phyloP scores from a whole-genome alignment of 37 sponge, comb jelly and placozoan species.

The Spongilla lacustris region DNA sequence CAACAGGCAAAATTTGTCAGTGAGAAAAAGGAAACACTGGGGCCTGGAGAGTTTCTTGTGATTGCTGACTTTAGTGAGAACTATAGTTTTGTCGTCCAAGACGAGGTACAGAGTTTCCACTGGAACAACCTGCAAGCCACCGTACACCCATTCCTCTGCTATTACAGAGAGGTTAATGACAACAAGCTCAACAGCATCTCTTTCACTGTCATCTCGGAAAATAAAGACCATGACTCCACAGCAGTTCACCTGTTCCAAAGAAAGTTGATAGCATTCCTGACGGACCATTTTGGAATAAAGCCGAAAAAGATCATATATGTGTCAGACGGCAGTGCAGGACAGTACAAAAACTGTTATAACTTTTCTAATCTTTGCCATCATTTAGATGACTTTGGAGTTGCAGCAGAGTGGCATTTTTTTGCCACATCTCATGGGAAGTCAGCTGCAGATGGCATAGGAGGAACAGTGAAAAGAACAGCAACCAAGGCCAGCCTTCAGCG shows the following conservation, averaged over 20 bases:
- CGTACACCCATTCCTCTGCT: constrained; percentile 60
- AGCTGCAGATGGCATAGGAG: constrained; percentile 66
- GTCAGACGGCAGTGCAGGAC: constrained; percentile 52
- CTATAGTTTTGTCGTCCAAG: constrained; percentile 64
- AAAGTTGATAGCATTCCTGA: constrained; percentile 44
- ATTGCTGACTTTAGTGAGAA: constrained; percentile 55
- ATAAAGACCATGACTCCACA: constrained; percentile 46
- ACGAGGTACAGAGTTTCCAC: constrained; percentile 61
- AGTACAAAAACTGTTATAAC: constrained; percentile 15
- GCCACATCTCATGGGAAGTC: constrained; percentile 53
- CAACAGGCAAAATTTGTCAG: constrained; percentile 39
- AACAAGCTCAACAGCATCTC: constrained; percentile 34
- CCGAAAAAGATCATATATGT: constrained; percentile 36
- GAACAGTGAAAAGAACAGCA: constrained; percentile 64
- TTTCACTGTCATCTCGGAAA: constrained; percentile 47
- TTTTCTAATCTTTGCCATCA: constrained; percentile 17
- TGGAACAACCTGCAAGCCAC: constrained; percentile 73
- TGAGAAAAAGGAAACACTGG: constrained; percentile 21
- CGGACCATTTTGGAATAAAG: neutral
- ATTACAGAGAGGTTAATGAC: neutral
- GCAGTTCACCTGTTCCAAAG: constrained; percentile 49
- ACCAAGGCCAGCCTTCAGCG: constrained; percentile 47
- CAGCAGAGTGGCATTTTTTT: constrained; percentile 34
- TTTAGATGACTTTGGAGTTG: constrained; percentile 25
- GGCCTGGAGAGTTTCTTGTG: constrained; percentile 32